Base-by-base conservation (phyloP, 2,797 vertebrate genomes). In the Eleutherodactylus coqui region DNA sequence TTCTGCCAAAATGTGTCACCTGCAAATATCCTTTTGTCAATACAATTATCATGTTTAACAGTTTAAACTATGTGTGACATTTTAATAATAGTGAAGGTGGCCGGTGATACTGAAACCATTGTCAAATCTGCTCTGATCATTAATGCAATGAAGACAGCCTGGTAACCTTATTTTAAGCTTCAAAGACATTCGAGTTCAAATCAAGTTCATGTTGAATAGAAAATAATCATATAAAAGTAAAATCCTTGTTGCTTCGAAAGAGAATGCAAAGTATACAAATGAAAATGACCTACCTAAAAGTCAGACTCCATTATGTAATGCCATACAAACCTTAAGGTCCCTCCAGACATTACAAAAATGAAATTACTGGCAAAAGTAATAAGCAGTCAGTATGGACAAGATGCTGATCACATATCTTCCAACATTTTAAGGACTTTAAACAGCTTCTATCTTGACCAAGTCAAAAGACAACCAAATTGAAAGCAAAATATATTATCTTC, bases 21-120 rank as follows among this genome's bases (percentile, higher is more conserved):
- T 27, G 47, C 32, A 79, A 36, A 55, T 53, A 55, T 17, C 16
- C 29, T 79, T 73, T 16, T 69, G 43, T 58, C 34, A 51, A 41
- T 34, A 45, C 14, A 85, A 27, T 51, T 32, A 76, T 58, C 53
- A 34, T 17, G 6, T 70, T 85, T 70, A 36, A 55, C 29, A 55
- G 29, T 69, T 51, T 80, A 58, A 80, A 45, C 58, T 29, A 79
- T 73, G 67, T 29, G 19, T 85, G 34, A 72, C 49, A 70, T 85
- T 60, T 53, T 60, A 5, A 45, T 45, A 38, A 60, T 79, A 27
- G 27, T 58, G n/a, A 64, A 69, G 45, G 43, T 70, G 47, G 75
- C 29, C 16, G 27, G 64, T 38, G 58, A 64, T 69, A 77, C 62
- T 67, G 77, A 84, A 78, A 49, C 19, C 14, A 69, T 34, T 79